A percentile compares a stretch with the other conserved stretches of the same genome.
Evolutionary conservation across 2,888 invertebrate species (phyloP).

Genomic region (Buathra laborator): DNA sequence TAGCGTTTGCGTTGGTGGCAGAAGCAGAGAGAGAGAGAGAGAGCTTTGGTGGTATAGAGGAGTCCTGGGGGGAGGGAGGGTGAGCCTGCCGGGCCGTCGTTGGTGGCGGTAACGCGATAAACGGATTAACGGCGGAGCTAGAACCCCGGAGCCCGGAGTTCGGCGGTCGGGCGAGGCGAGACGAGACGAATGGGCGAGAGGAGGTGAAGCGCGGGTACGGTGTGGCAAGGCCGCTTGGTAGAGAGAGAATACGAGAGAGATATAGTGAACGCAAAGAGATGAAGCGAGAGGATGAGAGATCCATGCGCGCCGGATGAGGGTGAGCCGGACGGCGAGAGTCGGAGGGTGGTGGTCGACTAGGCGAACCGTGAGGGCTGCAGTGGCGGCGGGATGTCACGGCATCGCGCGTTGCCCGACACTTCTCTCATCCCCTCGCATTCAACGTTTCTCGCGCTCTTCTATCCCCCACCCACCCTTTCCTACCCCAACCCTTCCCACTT

Average conservation of each 20-base stretch:
- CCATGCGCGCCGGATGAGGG: conserved; percentile 61
- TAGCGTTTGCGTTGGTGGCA: conserved; percentile 54
- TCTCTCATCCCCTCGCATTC: conserved; percentile 62
- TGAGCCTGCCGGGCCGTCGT: conserved; percentile 71
- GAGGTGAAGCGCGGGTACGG: conserved; percentile 49
- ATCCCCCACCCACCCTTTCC: background rate
- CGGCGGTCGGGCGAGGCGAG: conserved; percentile 75
- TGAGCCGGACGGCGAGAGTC: conserved; percentile 53
- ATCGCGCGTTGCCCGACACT: conserved; percentile 80
- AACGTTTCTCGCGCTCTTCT: conserved; percentile 24
- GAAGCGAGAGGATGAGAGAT: conserved; percentile 67
- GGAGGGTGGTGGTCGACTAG: conserved; percentile 51
- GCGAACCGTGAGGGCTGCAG: conserved; percentile 69
- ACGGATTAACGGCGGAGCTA: conserved; percentile 82
- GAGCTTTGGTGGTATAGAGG: conserved; percentile 2
- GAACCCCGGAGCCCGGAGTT: conserved; percentile 76
- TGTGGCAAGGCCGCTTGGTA: conserved; percentile 21
- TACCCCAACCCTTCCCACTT: background rate
- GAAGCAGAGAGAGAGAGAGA: conserved; percentile 26
- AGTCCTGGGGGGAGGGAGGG: conserved; percentile 21
- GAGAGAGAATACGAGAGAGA: conserved; percentile 35
- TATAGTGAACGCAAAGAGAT: conserved; percentile 42
- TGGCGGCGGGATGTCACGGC: conserved; percentile 80
- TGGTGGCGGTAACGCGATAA: conserved; percentile 84
- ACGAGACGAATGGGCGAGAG: conserved; percentile 50